phyloP scores from a whole-genome alignment of 1,140 invertebrate species.

The Nixonia krombeini region DNA sequence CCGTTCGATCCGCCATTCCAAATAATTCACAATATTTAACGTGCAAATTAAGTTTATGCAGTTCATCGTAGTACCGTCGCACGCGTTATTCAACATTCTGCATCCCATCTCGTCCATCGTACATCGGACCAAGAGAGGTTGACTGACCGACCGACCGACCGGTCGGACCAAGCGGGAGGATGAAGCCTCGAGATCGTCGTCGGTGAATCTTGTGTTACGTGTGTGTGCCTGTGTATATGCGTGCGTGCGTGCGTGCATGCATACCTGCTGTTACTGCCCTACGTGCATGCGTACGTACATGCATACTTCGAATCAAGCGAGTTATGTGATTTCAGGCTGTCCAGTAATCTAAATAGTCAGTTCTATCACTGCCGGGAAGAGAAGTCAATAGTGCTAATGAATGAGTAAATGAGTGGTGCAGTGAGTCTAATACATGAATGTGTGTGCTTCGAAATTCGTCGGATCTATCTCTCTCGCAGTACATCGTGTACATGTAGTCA shows the following conservation, averaged over 20 bases:
- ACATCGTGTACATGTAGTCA: conserved; percentile 4
- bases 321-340: background rate
- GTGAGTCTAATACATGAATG: background rate
- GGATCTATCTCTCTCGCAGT: conserved; percentile 10
- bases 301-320: background rate
- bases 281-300: conserved; percentile 10
- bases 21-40: conserved; percentile 73
- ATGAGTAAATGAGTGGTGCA: background rate
- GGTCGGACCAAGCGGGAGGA: conserved; percentile 4
- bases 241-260: conserved; percentile 29
- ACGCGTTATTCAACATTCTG: conserved; percentile 8
- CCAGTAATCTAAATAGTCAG: background rate
- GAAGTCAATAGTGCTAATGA: background rate
- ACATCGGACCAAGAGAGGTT: background rate
- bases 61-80: conserved; percentile 57
- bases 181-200: conserved; percentile 15
- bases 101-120: conserved; percentile 1
- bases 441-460: background rate
- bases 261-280: conserved; percentile 4
- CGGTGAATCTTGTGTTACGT: conserved; percentile 16
- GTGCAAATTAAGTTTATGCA: conserved; percentile 73
- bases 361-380: no score
- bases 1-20: conserved; percentile 76
- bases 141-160: conserved; percentile 3
- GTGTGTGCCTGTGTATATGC: conserved; percentile 8